Percentiles rank a stretch among this genome's conserved stretches.
These are phyloP conservation scores for Elysia crispata DNA, from an alignment of 2,888 invertebrate genomes.

Conservation along the genomic window DNA sequence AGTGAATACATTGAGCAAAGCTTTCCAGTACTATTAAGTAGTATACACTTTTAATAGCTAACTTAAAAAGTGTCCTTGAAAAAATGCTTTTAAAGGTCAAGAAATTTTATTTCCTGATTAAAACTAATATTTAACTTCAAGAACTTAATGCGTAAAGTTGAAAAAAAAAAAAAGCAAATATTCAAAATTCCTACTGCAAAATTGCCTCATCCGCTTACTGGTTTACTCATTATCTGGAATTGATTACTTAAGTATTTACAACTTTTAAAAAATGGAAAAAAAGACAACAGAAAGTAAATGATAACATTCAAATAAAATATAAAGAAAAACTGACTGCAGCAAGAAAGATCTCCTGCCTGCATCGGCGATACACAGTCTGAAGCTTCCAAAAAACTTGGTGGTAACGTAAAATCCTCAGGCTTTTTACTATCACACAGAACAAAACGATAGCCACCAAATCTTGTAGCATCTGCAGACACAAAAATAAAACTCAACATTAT, in stretches of 20 bases:
- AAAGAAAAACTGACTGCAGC: conserved; percentile 63
- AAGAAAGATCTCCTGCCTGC: conserved; percentile 66
- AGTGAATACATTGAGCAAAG: too few species aligned
- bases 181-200: too few species aligned
- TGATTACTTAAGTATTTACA: too few species aligned
- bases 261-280: not conserved
- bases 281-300: not conserved
- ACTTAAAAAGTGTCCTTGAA: too few species aligned
- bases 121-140: not conserved
- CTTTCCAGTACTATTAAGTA: too few species aligned
- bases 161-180: conserved; percentile 1
- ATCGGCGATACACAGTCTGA: conserved; percentile 68
- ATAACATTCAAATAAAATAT: not conserved
- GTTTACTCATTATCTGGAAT: too few species aligned
- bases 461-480: conserved; percentile 64
- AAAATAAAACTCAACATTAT: too few species aligned
- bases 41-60: too few species aligned
- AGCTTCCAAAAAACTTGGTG: conserved; percentile 67
- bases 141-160: not conserved
- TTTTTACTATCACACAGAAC: conserved; percentile 65
- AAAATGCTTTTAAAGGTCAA: not conserved
- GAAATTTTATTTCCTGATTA: not conserved
- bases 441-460: conserved; percentile 65
- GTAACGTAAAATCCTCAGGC: conserved; percentile 68
- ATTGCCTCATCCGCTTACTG: too few species aligned